A percentile compares a stretch with the other conserved stretches of the same genome.
Conservation (phyloP, 2,888 invertebrate genomes). For the Caenorhabditis becei region DNA sequence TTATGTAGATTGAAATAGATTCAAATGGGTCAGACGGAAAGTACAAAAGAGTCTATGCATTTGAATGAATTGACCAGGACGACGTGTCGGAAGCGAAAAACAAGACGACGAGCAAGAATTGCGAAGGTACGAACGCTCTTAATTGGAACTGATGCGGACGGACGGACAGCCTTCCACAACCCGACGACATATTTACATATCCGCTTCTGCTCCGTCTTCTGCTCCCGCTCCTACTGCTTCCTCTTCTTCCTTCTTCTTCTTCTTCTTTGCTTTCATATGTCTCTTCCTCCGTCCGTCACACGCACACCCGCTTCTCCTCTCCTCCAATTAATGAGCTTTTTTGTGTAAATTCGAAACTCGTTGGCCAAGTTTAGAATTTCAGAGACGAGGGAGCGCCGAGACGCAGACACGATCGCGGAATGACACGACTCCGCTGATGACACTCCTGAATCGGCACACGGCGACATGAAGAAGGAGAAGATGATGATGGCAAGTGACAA, state of each 20-base stretch:
- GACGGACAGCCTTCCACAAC: neutral
- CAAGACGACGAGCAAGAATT: neutral
- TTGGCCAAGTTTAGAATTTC: constrained; percentile 50
- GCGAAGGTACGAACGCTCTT: neutral
- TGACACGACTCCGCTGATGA: constrained; percentile 12
- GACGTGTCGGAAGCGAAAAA: neutral
- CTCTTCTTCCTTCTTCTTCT: constrained; percentile 5
- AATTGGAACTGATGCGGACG: constrained; percentile 3
- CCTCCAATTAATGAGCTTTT: constrained; percentile 51
- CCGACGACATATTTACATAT: constrained; percentile 33
- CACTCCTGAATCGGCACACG: constrained; percentile 20
- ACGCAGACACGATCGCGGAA: neutral
- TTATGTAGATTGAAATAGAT: too few species aligned
- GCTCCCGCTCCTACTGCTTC: constrained; percentile 14
- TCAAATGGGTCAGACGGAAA: neutral
- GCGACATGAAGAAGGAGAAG: constrained; percentile 30
- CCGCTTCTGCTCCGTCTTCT: constrained; percentile 8
- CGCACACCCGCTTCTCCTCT: constrained; percentile 16
- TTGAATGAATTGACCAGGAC: neutral
- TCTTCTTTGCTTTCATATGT: constrained; percentile 19
- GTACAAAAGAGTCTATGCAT: neutral
- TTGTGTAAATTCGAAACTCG: constrained; percentile 43
- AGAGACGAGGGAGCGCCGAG: constrained; percentile 16
- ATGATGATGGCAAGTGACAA: constrained; percentile 56
- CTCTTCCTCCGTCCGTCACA: constrained; percentile 28